Conservation (phyloP, 2,888 invertebrate genomes). For the Pollenia griseotomentosa region DNA sequence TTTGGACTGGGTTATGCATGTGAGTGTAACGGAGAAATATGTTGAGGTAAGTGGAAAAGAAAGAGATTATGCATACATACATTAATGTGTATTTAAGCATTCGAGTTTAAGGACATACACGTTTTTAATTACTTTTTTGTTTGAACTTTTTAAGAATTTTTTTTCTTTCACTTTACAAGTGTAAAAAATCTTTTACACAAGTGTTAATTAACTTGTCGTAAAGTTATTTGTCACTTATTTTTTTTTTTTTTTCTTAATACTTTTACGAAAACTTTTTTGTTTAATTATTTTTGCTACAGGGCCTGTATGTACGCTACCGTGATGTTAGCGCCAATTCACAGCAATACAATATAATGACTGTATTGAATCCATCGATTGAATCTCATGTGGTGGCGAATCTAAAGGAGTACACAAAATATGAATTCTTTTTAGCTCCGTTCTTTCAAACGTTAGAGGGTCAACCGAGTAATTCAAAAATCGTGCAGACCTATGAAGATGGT, state of each 20-base stretch:
- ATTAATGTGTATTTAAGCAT: background rate
- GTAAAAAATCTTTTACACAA: background rate
- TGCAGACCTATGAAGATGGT: constrained; percentile 94
- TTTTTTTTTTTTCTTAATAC: background rate
- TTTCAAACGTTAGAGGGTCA: constrained; percentile 94
- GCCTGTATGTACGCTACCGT: constrained; percentile 88
- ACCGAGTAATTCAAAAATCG: constrained; percentile 94
- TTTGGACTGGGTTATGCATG: constrained; percentile 85
- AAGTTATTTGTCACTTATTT: constrained; percentile 16
- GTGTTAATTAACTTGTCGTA: constrained; percentile 55
- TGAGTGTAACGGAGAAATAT: constrained; percentile 83
- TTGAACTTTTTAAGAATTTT: background rate
- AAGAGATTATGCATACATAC: background rate
- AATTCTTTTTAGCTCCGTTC: constrained; percentile 94
- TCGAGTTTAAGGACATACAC: background rate
- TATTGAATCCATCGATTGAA: constrained; percentile 86
- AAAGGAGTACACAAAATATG: constrained; percentile 92
- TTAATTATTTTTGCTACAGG: constrained; percentile 82
- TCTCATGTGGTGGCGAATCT: constrained; percentile 89
- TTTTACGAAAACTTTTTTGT: background rate
- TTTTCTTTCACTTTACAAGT: background rate
- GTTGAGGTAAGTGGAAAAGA: constrained; percentile 80
- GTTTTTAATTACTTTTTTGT: background rate
- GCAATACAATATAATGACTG: constrained; percentile 88
- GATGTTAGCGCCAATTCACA: constrained; percentile 87